A percentile compares a stretch with the other conserved stretches of the same genome.
Evolutionary conservation across 2,888 invertebrate species (phyloP).

Genomic region (Hydroisotoma schaefferi): DNA sequence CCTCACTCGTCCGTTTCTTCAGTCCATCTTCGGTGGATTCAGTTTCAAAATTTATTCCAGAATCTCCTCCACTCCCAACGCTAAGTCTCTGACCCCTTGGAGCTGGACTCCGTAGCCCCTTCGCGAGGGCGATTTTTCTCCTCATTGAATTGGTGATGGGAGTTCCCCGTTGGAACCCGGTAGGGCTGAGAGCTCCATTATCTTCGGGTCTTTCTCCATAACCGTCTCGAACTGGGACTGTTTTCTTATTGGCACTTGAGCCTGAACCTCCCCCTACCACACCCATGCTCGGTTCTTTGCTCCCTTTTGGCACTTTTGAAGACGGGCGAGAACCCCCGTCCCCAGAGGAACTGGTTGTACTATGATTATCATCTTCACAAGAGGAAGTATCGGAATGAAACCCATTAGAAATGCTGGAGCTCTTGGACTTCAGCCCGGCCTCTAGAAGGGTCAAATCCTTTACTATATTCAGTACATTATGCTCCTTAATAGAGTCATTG

Average conservation of each 20-base stretch:
- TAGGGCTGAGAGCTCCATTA: not conserved
- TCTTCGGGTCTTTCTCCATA: conserved; percentile 17
- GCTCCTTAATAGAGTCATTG: conserved; percentile 8
- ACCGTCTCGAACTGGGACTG: conserved; percentile 36
- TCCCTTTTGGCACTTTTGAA: conserved; percentile 18
- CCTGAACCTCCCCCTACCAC: conserved; percentile 20
- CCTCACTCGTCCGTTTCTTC: conserved; percentile 30
- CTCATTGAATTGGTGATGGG: conserved; percentile 27
- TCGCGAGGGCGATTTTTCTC: conserved; percentile 26
- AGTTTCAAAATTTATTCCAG: too few species aligned
- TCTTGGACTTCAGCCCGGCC: conserved; percentile 35
- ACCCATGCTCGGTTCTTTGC: conserved; percentile 7
- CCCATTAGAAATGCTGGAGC: conserved; percentile 44
- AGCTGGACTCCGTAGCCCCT: conserved; percentile 9
- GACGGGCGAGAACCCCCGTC: conserved; percentile 2
- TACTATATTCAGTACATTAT: conserved; percentile 14
- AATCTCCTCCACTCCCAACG: not conserved
- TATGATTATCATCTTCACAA: conserved; percentile 41
- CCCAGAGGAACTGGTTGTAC: conserved; percentile 15
- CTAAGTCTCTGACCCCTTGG: conserved; percentile 1
- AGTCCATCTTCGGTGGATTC: conserved; percentile 2
- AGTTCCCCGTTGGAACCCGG: conserved; percentile 20
- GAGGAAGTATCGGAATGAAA: conserved; percentile 45
- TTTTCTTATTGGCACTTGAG: too few species aligned
- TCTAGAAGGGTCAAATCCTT: conserved; percentile 23